Evolutionary conservation across 1,140 invertebrate species (phyloP).

Genomic region (Aphis gossypii): DNA sequence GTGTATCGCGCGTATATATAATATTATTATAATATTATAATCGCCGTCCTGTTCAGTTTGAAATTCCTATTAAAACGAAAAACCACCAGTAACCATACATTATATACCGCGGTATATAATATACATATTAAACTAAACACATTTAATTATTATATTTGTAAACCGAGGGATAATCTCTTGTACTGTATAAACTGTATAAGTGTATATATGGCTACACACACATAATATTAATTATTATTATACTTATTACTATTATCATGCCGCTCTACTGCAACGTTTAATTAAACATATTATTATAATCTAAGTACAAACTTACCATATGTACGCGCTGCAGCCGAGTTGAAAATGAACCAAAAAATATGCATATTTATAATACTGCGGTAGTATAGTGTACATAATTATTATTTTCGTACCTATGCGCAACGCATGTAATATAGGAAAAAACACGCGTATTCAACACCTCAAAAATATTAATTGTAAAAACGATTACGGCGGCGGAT

Average conservation of each 20-base stretch:
- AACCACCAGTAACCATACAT: neutral
- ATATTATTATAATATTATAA: neutral
- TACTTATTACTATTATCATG: neutral
- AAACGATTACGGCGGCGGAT: neutral
- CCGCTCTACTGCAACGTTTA: neutral
- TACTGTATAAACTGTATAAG: neutral
- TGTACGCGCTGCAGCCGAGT: neutral
- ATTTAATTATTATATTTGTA: conserved; percentile 5
- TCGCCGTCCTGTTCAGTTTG: neutral
- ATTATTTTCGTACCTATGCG: neutral
- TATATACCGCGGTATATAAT: neutral
- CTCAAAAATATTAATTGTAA: neutral
- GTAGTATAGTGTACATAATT: neutral
- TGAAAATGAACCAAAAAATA: neutral
- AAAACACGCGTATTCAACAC: neutral
- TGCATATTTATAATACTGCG: neutral
- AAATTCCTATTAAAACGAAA: neutral
- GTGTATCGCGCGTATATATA: neutral
- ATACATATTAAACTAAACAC: conserved; percentile 7
- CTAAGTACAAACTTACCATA: neutral
- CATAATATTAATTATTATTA: neutral
- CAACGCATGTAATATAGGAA: no score
- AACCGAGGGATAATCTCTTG: neutral
- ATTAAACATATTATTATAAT: neutral
- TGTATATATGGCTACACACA: neutral